Conservation (phyloP, 2,888 invertebrate genomes). For the Eupeodes latifasciatus region DNA sequence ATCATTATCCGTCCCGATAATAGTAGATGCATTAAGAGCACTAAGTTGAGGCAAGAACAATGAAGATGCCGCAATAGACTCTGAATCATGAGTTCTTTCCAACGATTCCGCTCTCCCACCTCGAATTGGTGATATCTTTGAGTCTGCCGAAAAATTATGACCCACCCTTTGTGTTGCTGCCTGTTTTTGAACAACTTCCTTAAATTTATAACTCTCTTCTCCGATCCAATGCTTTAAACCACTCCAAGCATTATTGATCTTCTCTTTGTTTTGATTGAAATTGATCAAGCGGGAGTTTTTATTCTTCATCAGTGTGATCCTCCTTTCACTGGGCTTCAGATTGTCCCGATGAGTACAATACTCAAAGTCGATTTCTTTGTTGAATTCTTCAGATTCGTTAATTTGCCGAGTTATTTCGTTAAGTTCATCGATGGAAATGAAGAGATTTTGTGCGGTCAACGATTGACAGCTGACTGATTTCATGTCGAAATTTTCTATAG, state of each 20-base stretch:
- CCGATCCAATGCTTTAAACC: slow-evolving; percentile 84
- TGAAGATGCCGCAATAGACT: slow-evolving; percentile 69
- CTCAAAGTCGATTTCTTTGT: slow-evolving; percentile 82
- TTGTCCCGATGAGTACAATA: slow-evolving; percentile 84
- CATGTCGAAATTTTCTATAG: slow-evolving; percentile 82
- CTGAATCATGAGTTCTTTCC: slow-evolving; percentile 59
- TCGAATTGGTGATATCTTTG: slow-evolving; percentile 45
- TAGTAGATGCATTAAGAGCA: slow-evolving; percentile 61
- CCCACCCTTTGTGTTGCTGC: slow-evolving; percentile 82
- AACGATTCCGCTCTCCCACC: slow-evolving; percentile 49
- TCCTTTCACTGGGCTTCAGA: slow-evolving; percentile 82
- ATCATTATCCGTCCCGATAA: slow-evolving; percentile 58
- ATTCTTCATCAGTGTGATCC: slow-evolving; percentile 83
- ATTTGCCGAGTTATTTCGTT: slow-evolving; percentile 83
- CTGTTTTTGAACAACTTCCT: slow-evolving; percentile 83
- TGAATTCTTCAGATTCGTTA: slow-evolving; percentile 83
- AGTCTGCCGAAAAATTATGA: slow-evolving; percentile 57
- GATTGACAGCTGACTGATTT: slow-evolving; percentile 84
- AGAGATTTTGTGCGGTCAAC: slow-evolving; percentile 82
- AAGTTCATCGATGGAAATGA: slow-evolving; percentile 83
- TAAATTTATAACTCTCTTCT: slow-evolving; percentile 82
- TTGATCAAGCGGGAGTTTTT: slow-evolving; percentile 82
- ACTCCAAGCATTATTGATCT: slow-evolving; percentile 83
- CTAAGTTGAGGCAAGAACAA: slow-evolving; percentile 65
- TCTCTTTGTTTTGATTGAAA: slow-evolving; percentile 83